Evolutionary conservation across 2,113 vertebrate species (phyloP).

Genomic region (Paratilapia polleni): DNA sequence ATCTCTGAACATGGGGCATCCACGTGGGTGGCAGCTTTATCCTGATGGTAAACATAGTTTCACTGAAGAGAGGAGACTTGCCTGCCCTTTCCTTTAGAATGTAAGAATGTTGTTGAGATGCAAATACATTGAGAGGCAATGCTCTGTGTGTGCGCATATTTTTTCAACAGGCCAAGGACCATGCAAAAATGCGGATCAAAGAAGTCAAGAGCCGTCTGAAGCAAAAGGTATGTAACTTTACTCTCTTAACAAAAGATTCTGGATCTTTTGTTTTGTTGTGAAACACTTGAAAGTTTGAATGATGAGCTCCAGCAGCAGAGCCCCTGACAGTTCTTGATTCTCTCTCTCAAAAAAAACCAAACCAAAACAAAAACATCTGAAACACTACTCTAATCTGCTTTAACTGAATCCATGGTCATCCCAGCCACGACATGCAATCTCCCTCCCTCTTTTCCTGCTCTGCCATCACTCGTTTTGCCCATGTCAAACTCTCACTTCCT

Average conservation of each 20-base stretch:
- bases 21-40: not conserved
- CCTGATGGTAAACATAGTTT: not conserved
- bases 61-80: not conserved
- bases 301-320: not conserved
- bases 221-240: constrained; percentile 79
- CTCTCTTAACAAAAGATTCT: not conserved
- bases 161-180: constrained; percentile 93
- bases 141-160: not conserved
- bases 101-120: not conserved
- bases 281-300: not conserved
- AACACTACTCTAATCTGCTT: not conserved
- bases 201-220: constrained; percentile 87
- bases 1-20: not conserved
- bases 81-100: not conserved
- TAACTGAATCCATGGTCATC: not conserved
- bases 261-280: not conserved
- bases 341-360: not conserved
- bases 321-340: not conserved
- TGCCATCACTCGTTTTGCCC: constrained; percentile 41
- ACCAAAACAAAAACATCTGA: not conserved
- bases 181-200: constrained; percentile 98
- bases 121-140: not conserved
- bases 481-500: constrained; percentile 27
- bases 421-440: constrained; percentile 28
- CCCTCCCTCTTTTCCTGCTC: constrained; percentile 39